Percentiles rank a stretch among this genome's conserved stretches.
These are phyloP conservation scores for Solenopsis fugax DNA, from an alignment of 1,140 invertebrate genomes.

Conservation along the genomic window DNA sequence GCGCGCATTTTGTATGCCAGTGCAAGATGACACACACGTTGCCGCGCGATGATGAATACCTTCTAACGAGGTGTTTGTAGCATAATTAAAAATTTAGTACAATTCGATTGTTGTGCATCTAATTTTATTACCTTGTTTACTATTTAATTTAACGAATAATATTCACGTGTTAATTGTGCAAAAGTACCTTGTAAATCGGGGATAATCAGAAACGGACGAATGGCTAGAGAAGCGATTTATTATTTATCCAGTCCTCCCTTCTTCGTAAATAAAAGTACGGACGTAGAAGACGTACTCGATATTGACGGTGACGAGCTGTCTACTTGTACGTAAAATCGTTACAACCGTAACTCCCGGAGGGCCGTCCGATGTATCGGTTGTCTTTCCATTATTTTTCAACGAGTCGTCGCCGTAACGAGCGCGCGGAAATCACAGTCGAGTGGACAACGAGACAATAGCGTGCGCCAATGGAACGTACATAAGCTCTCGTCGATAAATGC, in stretches of 20 bases:
- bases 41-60: slow-evolving; percentile 15
- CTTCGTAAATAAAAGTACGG: slow-evolving; percentile 23
- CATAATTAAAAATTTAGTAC: slow-evolving; percentile 15
- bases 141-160: not conserved
- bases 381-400: slow-evolving; percentile 59
- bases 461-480: slow-evolving; percentile 18
- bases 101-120: not conserved
- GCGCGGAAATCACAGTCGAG: slow-evolving; percentile 58
- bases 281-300: slow-evolving; percentile 13
- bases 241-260: not conserved
- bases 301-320: slow-evolving; percentile 49
- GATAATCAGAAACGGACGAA: not conserved
- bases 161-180: not conserved
- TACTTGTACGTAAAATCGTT: slow-evolving; percentile 46
- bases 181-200: not conserved
- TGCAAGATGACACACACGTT: not conserved
- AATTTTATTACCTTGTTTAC: not conserved
- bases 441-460: slow-evolving; percentile 71
- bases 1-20: not conserved
- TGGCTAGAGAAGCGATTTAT: slow-evolving; percentile 1
- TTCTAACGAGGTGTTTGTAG: slow-evolving; percentile 35
- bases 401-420: slow-evolving; percentile 25
- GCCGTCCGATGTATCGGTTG: slow-evolving; percentile 30
- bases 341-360: slow-evolving; percentile 22
- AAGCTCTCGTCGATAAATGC: slow-evolving; percentile 68